These are phyloP conservation scores for Lagocephalus sceleratus DNA, from an alignment of 2,797 vertebrate genomes.

Conservation along the genomic window DNA sequence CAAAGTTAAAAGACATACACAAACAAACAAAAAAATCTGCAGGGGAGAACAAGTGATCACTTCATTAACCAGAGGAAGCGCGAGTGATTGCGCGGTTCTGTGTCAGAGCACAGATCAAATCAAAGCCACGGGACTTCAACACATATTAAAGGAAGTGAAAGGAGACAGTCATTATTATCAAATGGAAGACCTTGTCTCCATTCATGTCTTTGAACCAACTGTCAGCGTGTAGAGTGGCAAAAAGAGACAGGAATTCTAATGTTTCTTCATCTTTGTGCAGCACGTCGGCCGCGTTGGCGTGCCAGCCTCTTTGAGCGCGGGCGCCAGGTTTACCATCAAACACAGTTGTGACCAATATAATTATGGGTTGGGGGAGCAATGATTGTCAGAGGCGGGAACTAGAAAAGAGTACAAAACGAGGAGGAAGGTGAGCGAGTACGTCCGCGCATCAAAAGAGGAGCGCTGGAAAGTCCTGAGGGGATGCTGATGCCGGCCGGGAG, in stretches of 20 bases:
- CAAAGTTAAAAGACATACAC: not conserved
- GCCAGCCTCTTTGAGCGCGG: no score
- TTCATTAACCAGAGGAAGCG: slow-evolving; percentile 48
- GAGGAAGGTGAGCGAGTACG: slow-evolving; percentile 1
- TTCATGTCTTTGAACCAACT: slow-evolving; percentile 21
- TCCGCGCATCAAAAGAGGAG: slow-evolving; percentile 1
- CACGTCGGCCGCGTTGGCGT: no score
- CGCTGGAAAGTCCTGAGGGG: slow-evolving; percentile 18
- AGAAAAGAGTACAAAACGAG: slow-evolving; percentile 6
- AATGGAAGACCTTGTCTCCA: slow-evolving; percentile 40
- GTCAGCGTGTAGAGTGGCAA: no score
- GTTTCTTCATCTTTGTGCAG: not conserved
- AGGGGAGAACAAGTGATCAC: slow-evolving; percentile 26
- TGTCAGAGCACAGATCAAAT: slow-evolving; percentile 32
- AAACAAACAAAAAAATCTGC: no score
- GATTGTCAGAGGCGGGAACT: not conserved
- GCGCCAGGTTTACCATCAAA: no score
- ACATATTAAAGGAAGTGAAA: slow-evolving; percentile 35
- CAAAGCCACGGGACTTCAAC: slow-evolving; percentile 23
- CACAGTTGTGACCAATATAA: no score
- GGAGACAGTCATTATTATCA: slow-evolving; percentile 10
- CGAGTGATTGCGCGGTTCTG: slow-evolving; percentile 39
- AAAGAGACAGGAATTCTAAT: not conserved
- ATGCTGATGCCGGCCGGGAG: not conserved
- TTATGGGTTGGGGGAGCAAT: no score